Evolutionary conservation across 2,113 vertebrate genomes (phyloP), one percentile per base, ranked within the genome.

Genomic region (Microtus richardsoni): DNA sequence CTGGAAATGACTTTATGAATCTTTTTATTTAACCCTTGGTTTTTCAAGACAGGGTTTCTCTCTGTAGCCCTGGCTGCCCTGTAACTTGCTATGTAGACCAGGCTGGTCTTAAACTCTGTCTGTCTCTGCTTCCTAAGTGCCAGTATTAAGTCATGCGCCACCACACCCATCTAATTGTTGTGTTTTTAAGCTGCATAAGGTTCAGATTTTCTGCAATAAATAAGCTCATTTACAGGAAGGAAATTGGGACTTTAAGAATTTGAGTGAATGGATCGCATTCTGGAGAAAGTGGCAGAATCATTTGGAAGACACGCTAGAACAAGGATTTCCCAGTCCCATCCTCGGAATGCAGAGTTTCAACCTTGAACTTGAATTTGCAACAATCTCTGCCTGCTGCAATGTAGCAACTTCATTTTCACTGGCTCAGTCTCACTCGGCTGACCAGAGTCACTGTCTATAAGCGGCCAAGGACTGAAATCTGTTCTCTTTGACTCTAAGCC

Each of bases 151-250:
- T 17, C 7, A 7, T 71, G 68, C 1, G 1, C 36, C 17, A n/a
- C 36, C 68, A n/a, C 17, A 36, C 6, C 7, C 7, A 8, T 33
- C 36, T 71, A 47, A 49, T 62, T 88, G 64, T 44, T 52, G 19
- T 79, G 52, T 30, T 79, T 26, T 84, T 64, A 47, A 79, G n/a
- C 36, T 85, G 33, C 80, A 54, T 83, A 2, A 33, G n/a, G 33
- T 36, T 89, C 58, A 78, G 30, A 33, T 79, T 96, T 73, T 92
- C 83, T 94, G n/a, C 24, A 33, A 64, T 73, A 87, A 78, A 83
- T 5, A 9, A 10, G 30, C n/a, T 22, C 75, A 85, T 41, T 88
- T 86, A 44, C 5, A 44, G 54, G n/a, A 88, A 89, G 47, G 30
- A 64, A 85, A 84, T 0, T 41, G 54, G 75, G 33, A 75, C 36